Conservation (phyloP, 2,113 vertebrate species). For the Pygoscelis adeliae region DNA sequence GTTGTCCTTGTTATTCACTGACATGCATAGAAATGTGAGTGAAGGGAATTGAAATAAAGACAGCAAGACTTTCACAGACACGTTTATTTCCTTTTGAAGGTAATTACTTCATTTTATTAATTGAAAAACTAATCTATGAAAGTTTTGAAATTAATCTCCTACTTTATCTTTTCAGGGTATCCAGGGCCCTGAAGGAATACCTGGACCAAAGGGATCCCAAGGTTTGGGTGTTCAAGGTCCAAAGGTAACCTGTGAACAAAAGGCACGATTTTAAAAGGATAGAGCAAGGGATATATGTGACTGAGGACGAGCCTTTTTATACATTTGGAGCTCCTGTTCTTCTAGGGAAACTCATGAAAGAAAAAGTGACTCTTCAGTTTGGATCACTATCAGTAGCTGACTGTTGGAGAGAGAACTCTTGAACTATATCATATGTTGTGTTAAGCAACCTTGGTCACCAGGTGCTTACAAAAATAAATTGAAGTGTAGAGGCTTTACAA, state of each 20-base stretch:
- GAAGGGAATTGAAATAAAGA: background rate
- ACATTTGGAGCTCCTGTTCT: background rate
- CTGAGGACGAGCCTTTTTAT: background rate
- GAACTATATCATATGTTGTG: rapidly evolving
- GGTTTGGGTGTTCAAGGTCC: background rate
- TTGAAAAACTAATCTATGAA: background rate
- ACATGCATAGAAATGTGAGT: background rate
- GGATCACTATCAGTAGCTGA: background rate
- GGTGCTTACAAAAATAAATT: background rate
- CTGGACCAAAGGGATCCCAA: background rate
- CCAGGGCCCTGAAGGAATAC: background rate
- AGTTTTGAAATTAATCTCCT: background rate
- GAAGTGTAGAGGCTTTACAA: background rate
- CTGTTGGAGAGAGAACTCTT: background rate
- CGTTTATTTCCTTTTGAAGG: background rate
- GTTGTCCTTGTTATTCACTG: background rate
- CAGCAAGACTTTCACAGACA: background rate
- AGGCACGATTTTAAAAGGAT: background rate
- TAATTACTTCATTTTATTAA: background rate
- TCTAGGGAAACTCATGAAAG: background rate
- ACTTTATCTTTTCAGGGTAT: background rate
- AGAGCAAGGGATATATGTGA: background rate
- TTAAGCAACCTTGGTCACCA: background rate
- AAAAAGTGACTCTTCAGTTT: background rate
- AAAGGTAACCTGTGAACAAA: background rate